phyloP scores from a whole-genome alignment of 2,797 vertebrate genomes.

The Poecilia velifera region DNA sequence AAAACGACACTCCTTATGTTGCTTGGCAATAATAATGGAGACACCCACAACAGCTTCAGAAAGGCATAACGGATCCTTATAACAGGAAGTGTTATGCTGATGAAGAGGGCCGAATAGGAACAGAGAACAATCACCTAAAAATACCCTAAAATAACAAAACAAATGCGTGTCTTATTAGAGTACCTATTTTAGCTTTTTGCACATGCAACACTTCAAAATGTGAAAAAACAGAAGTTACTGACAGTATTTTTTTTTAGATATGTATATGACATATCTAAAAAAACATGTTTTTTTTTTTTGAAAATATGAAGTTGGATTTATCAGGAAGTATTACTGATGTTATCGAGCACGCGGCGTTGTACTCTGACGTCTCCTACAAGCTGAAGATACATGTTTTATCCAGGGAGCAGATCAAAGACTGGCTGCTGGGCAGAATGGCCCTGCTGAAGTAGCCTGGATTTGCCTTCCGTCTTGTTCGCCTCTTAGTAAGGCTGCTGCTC shows the following conservation, averaged over 20 bases:
- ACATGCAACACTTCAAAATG: background rate
- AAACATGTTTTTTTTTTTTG: background rate
- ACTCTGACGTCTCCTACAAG: constrained; percentile 24
- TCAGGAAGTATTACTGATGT: background rate
- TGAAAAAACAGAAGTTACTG: background rate
- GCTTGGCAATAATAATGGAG: no score
- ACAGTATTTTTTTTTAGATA: background rate
- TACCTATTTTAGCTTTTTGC: background rate
- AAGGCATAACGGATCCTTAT: constrained; percentile 14
- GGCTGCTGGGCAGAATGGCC: constrained; percentile 57
- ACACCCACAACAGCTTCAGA: constrained; percentile 18
- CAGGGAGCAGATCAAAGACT: constrained; percentile 65
- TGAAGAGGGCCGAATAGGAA: background rate
- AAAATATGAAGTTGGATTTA: background rate
- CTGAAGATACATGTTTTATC: constrained; percentile 58
- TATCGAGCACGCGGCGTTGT: background rate
- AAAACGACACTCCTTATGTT: no score
- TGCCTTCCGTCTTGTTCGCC: constrained; percentile 56
- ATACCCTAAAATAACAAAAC: no score
- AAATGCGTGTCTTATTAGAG: background rate
- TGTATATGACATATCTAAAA: background rate
- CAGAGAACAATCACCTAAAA: background rate
- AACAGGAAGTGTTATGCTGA: constrained; percentile 7
- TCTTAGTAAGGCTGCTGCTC: constrained; percentile 37
- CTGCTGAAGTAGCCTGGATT: constrained; percentile 43